Conservation (phyloP, 1,140 invertebrate species). For the Lysiphlebus fabarum region DNA sequence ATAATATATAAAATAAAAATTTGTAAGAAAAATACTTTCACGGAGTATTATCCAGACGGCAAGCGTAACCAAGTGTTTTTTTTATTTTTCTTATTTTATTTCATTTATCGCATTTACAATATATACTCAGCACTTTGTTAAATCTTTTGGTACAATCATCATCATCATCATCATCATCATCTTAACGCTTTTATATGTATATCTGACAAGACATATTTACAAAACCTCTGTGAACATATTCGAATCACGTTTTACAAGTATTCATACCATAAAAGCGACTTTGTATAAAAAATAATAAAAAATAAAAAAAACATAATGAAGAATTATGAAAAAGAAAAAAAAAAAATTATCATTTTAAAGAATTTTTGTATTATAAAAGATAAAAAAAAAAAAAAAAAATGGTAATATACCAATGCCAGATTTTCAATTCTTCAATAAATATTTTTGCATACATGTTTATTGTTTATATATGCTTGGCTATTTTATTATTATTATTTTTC, state of each 20-base stretch:
- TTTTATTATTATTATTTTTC: too few species aligned
- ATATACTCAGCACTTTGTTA: constrained; percentile 28
- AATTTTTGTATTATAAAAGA: too few species aligned
- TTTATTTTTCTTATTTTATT: constrained; percentile 24
- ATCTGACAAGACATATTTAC: background rate
- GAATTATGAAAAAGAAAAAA: too few species aligned
- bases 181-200: background rate
- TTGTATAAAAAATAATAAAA: background rate
- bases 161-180: constrained; percentile 7
- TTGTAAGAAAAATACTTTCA: background rate
- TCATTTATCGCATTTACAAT: too few species aligned
- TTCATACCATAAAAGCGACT: background rate
- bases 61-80: constrained; percentile 11
- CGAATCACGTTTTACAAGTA: constrained; percentile 23
- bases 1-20: constrained; percentile 13
- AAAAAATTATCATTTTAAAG: too few species aligned
- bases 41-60: background rate
- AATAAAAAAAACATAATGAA: too few species aligned
- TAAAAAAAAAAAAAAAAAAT: too few species aligned
- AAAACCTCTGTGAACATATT: background rate
- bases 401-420: too few species aligned
- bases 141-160: constrained; percentile 18
- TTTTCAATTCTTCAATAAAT: too few species aligned
- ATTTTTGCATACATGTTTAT: too few species aligned
- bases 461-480: too few species aligned